Evolutionary conservation across 2,888 invertebrate species (phyloP), one percentile per base, ranked within the genome.

Genomic region (Seladonia tumulorum): DNA sequence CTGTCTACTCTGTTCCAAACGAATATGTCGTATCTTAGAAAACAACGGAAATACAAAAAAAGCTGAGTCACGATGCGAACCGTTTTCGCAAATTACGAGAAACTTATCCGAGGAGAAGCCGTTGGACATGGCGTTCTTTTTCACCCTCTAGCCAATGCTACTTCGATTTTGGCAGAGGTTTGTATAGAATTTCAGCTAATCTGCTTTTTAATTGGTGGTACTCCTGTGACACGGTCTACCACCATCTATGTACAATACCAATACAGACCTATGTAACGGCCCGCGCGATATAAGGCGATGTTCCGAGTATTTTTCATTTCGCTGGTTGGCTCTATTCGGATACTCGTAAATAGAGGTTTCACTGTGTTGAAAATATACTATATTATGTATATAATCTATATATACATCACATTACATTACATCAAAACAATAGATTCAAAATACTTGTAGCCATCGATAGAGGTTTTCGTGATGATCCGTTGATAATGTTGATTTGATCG

Each of bases 41-140:
- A 92, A 86, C 92, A 93, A 89, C 91, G 91, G 87, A 94, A 91
- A 87, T 90, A 92, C 87, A 94, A 93, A 81, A 93, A 93, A 86
- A 93, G 92, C 90, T 93, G 93, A 94, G 91, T 91, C 81, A 75
- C 86, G 86, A 76, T 66, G 80, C 71, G 83, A 77, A 77, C 79
- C 35, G 68, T 35, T 85, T 75, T 80, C 82, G 81, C 72, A n/a
- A 57, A 57, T 70, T 74, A 53, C 35, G n/a, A 47, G 85, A 71
- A 71, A 83, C n/a, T 70, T 79, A 80, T 68, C 14, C 49, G 60
- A 39, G 35, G 53, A 68, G 18, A 80, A 53, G 83, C 53, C 42
- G n/a, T 60, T 60, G 74, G 75, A 42, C 39, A 70, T 75, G 82
- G 74, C 75, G 22, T 57, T 63, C 63, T 29, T 29, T 77, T 39